A percentile compares a stretch with the other conserved stretches of the same genome.
These are phyloP conservation scores for Indri indri DNA, from an alignment of 2,113 vertebrate genomes.

Conservation along the genomic window DNA sequence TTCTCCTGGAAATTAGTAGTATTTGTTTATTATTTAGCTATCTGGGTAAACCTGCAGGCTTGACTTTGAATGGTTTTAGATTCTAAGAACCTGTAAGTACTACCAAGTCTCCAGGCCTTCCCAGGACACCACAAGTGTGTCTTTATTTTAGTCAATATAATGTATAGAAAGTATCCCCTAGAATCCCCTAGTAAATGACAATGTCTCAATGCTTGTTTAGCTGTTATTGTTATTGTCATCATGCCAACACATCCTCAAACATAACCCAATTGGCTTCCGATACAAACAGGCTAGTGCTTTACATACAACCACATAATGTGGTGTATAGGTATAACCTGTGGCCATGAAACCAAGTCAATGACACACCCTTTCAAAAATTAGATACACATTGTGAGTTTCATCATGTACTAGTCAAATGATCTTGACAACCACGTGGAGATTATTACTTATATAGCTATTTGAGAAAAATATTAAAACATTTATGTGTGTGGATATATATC, in stretches of 20 bases:
- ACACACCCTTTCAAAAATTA: neutral
- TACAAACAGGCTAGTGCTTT: neutral
- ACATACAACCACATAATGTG: neutral
- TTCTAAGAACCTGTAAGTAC: neutral
- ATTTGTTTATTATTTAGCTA: neutral
- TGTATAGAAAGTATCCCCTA: neutral
- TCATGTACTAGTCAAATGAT: neutral
- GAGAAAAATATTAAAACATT: neutral
- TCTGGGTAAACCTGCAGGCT: neutral
- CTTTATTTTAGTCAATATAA: neutral
- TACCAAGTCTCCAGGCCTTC: neutral
- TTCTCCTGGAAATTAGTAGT: neutral
- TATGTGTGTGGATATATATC: neutral
- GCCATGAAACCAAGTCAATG: neutral
- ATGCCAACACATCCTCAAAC: neutral
- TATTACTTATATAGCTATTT: slow-evolving; percentile 14
- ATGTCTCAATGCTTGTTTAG: neutral
- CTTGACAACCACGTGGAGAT: neutral
- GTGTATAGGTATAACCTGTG: neutral
- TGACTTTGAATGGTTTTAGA: neutral
- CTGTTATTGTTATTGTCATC: neutral
- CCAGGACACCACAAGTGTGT: neutral
- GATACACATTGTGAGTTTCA: neutral
- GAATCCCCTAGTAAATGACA: neutral
- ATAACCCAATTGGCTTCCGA: neutral